Percentiles rank a stretch among this genome's conserved stretches.
Conservation (phyloP, 92 coral and sea anemone species). For the Anthopleura xanthogrammica region DNA sequence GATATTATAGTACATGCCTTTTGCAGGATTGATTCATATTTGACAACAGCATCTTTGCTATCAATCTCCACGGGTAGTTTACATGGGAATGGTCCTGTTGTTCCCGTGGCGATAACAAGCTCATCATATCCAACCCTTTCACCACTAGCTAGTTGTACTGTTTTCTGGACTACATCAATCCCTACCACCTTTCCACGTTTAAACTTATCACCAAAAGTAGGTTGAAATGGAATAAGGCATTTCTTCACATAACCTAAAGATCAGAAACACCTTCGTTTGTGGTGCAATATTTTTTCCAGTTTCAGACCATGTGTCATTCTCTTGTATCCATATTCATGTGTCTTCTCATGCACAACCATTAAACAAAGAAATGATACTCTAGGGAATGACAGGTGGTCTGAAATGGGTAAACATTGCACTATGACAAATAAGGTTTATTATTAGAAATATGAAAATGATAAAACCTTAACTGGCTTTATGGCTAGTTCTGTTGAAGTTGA, state of each 20-base stretch:
- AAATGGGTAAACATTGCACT: too few relatives aligned
- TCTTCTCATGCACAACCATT: too few relatives aligned
- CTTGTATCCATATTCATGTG: too few relatives aligned
- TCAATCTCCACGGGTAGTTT: constrained; percentile 77
- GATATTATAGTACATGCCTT: constrained; percentile 37
- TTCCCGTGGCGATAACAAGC: constrained; percentile 87
- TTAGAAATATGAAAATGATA: too few relatives aligned
- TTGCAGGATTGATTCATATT: constrained; percentile 57
- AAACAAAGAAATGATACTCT: too few relatives aligned
- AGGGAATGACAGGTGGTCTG: too few relatives aligned
- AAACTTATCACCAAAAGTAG: constrained; percentile 83
- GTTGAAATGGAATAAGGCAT: constrained; percentile 82
- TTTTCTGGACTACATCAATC: constrained; percentile 62
- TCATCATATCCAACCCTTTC: constrained; percentile 78
- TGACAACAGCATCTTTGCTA: constrained; percentile 50
- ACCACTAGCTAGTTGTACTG: constrained; percentile 68
- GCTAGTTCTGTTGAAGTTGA: too few relatives aligned
- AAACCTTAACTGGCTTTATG: too few relatives aligned
- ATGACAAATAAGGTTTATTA: too few relatives aligned
- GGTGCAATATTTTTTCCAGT: neutral
- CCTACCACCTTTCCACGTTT: constrained; percentile 80
- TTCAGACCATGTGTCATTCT: too few relatives aligned
- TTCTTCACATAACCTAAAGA: constrained; percentile 73
- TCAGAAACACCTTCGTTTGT: neutral
- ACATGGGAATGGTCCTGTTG: constrained; percentile 91